Evolutionary conservation across 2,113 vertebrate genomes (phyloP).

Genomic region (Amphiprion percula): DNA sequence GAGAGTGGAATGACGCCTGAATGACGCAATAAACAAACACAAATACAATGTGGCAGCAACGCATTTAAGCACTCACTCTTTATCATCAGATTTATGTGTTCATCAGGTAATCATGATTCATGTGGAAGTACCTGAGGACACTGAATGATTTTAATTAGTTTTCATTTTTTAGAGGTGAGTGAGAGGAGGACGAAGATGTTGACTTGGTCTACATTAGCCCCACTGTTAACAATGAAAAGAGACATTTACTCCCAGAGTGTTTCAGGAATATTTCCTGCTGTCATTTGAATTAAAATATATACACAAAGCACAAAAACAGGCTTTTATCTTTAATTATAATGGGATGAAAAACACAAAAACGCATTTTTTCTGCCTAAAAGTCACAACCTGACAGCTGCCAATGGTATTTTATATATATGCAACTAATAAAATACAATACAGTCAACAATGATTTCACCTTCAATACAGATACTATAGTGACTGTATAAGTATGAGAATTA

Average conservation of each 20-base stretch:
- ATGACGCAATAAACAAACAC: conserved; percentile 43
- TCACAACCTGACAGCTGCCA: too few relatives aligned
- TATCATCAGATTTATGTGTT: conserved; percentile 9
- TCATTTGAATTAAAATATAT: too few relatives aligned
- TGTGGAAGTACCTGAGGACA: neutral
- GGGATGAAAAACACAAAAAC: too few relatives aligned
- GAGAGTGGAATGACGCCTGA: conserved; percentile 19
- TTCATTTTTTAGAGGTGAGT: neutral
- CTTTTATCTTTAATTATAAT: too few relatives aligned
- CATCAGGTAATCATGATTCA: conserved; percentile 15
- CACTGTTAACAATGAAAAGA: neutral
- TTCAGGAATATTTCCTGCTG: too few relatives aligned
- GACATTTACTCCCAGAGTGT: neutral
- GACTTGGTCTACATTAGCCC: conserved; percentile 6
- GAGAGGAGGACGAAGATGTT: neutral
- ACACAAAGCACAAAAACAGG: too few relatives aligned
- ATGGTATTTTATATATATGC: too few relatives aligned
- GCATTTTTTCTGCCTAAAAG: too few relatives aligned
- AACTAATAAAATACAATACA: too few relatives aligned
- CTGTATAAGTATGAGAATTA: neutral
- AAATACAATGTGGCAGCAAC: neutral
- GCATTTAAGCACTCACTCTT: neutral
- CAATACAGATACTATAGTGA: too few relatives aligned
- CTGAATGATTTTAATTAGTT: neutral
- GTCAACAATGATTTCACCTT: too few relatives aligned